Evolutionary conservation across 2,888 invertebrate genomes (phyloP).

Genomic region (Priocnemis perturbator): DNA sequence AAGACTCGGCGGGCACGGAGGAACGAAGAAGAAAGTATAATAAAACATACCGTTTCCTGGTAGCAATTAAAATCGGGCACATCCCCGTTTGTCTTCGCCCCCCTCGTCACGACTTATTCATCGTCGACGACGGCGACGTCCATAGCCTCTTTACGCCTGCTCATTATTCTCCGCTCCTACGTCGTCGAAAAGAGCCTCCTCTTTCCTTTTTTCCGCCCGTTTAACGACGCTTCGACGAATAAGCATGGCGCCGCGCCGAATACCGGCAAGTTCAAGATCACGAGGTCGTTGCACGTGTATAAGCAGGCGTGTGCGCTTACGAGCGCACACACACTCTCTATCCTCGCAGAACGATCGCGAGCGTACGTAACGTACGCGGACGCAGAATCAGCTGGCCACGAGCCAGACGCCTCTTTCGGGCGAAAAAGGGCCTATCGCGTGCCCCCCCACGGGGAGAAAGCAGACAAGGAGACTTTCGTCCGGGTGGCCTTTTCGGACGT

Average conservation of each 20-base stretch:
- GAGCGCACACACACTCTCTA: neutral
- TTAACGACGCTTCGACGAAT: slow-evolving; percentile 34
- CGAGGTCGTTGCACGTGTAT: slow-evolving; percentile 49
- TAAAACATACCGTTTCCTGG: slow-evolving; percentile 35
- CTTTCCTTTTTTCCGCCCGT: slow-evolving; percentile 17
- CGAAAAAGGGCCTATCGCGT: neutral
- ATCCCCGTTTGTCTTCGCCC: slow-evolving; percentile 21
- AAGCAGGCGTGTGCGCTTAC: neutral
- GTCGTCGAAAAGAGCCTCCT: neutral
- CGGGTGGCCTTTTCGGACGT: slow-evolving; percentile 2
- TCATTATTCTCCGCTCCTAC: slow-evolving; percentile 5
- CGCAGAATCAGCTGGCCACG: slow-evolving; percentile 28
- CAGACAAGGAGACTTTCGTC: neutral
- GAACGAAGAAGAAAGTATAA: neutral
- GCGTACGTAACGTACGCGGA: slow-evolving; percentile 6
- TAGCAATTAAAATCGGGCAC: slow-evolving; percentile 50
- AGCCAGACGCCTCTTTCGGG: slow-evolving; percentile 29
- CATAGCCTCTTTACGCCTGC: slow-evolving; percentile 11
- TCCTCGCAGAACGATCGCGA: neutral
- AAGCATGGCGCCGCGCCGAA: slow-evolving; percentile 14
- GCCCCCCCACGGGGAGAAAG: neutral
- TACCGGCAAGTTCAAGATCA: slow-evolving; percentile 55
- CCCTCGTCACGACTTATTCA: neutral
- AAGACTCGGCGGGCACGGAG: neutral
- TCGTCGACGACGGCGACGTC: slow-evolving; percentile 4